Percentiles rank a stretch among this genome's conserved stretches.
Evolutionary conservation across 2,113 vertebrate species (phyloP).

Genomic region (Thoracochromis brauschi): DNA sequence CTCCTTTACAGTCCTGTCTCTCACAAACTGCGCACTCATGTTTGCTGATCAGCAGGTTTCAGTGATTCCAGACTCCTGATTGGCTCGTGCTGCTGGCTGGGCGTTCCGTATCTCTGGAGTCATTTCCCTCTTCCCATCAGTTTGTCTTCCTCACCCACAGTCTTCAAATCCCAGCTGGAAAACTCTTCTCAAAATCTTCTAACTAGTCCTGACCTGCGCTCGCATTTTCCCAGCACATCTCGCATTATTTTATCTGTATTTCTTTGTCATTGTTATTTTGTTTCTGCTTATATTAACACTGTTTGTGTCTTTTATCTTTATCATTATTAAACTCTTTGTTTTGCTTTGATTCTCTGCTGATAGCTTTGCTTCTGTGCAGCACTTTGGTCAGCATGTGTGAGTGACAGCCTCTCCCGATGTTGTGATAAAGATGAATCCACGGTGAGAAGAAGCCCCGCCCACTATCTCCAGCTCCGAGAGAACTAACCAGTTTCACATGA

Average conservation of each 20-base stretch:
- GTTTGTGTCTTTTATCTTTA: neutral
- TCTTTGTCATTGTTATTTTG: neutral
- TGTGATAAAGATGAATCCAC: neutral
- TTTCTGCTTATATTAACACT: neutral
- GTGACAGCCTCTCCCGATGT: neutral
- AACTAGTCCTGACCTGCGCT: neutral
- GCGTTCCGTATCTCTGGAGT: neutral
- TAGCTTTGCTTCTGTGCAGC: neutral
- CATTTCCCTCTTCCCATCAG: neutral
- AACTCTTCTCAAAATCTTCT: neutral
- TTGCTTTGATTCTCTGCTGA: neutral
- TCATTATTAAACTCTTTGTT: neutral
- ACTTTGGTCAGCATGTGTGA: rapidly evolving
- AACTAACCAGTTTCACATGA: neutral
- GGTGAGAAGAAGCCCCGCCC: neutral
- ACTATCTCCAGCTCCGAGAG: neutral
- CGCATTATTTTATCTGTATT: neutral
- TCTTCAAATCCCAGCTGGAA: neutral
- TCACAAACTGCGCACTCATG: neutral
- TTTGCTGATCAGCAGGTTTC: neutral
- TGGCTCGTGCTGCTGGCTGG: neutral
- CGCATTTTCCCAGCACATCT: rapidly evolving
- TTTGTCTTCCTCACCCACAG: neutral
- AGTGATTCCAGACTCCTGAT: rapidly evolving
- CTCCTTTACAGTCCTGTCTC: neutral